Evolutionary conservation across 2,888 invertebrate genomes (phyloP).

Genomic region (Macrosiphum euphorbiae): DNA sequence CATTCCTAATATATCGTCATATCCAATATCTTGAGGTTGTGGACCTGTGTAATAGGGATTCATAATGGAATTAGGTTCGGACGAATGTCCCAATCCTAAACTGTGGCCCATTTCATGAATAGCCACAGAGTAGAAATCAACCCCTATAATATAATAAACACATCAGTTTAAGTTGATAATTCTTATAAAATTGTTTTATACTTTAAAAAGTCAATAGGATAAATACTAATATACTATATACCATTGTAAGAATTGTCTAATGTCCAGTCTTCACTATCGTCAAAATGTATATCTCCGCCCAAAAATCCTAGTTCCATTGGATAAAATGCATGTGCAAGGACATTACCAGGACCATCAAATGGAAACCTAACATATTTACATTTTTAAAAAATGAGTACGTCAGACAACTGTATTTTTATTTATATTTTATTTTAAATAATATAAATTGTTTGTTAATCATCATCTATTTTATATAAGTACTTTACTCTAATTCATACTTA

Average conservation of each 20-base stretch:
- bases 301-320: conserved; percentile 80
- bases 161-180: neutral
- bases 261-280: conserved; percentile 90
- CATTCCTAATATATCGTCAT: conserved; percentile 86
- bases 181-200: neutral
- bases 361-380: conserved; percentile 76
- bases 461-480: neutral
- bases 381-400: neutral
- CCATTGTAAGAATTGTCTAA: conserved; percentile 70
- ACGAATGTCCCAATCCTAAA: conserved; percentile 89
- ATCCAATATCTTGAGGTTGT: conserved; percentile 70
- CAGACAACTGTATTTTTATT: neutral
- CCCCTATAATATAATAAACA: conserved; percentile 28
- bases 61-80: conserved; percentile 89
- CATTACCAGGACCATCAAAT: conserved; percentile 92
- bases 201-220: too few relatives aligned
- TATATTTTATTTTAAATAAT: neutral
- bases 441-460: neutral
- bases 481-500: conserved; percentile 69
- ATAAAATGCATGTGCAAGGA: conserved; percentile 94
- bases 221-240: conserved; percentile 13
- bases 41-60: conserved; percentile 90
- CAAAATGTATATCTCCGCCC: conserved; percentile 94
- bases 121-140: conserved; percentile 84
- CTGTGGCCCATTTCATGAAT: conserved; percentile 95